These are phyloP conservation scores for Drosophila arizonae DNA, from an alignment of 1,140 invertebrate genomes.

Conservation along the genomic window DNA sequence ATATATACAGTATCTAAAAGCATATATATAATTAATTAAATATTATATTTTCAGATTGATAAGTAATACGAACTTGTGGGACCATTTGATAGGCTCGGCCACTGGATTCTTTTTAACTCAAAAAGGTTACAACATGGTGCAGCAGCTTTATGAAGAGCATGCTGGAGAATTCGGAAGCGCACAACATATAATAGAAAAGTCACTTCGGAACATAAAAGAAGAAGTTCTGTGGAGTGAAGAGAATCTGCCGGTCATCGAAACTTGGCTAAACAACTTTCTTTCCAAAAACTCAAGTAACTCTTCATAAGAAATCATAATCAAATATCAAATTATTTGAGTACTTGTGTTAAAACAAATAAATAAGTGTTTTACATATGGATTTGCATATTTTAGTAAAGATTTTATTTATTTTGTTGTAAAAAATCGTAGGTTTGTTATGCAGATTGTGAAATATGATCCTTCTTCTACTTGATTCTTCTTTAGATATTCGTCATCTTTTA, in stretches of 20 bases:
- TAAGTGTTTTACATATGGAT: background rate
- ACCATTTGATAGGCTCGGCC: slow-evolving; percentile 87
- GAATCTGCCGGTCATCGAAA: slow-evolving; percentile 87
- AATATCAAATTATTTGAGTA: too few relatives aligned
- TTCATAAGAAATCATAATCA: background rate
- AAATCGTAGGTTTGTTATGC: background rate
- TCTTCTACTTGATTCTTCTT: background rate
- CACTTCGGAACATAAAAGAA: slow-evolving; percentile 87
- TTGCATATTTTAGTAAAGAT: slow-evolving; percentile 2
- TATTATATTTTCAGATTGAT: slow-evolving; percentile 28
- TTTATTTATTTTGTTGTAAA: background rate
- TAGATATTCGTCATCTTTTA: slow-evolving; percentile 56
- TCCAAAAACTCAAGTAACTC: slow-evolving; percentile 28
- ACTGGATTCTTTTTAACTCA: slow-evolving; percentile 88
- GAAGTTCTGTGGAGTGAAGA: slow-evolving; percentile 88
- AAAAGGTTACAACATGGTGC: slow-evolving; percentile 87
- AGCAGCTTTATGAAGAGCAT: slow-evolving; percentile 85
- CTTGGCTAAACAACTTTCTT: slow-evolving; percentile 86
- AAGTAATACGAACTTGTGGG: slow-evolving; percentile 88
- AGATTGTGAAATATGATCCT: background rate
- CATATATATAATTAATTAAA: too few relatives aligned
- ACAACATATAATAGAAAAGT: slow-evolving; percentile 87
- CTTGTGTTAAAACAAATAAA: background rate
- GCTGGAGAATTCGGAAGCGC: slow-evolving; percentile 87
- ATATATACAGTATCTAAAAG: too few relatives aligned